Percentiles rank a stretch among this genome's conserved stretches.
Conservation (phyloP, 1,140 invertebrate genomes). For the Radopholus similis region DNA sequence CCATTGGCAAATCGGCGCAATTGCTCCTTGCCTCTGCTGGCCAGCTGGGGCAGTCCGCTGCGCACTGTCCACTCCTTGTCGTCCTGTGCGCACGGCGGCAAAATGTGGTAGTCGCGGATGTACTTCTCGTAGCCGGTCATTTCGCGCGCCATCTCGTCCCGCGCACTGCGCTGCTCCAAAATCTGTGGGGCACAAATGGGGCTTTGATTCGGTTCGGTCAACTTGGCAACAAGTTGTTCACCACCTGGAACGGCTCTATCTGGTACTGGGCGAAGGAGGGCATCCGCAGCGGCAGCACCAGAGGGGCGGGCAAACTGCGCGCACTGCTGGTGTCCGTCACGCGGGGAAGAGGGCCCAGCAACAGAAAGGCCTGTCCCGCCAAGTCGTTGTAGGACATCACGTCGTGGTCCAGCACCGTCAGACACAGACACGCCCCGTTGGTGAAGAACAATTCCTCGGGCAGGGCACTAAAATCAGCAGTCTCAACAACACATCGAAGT, state of each 20-base stretch:
- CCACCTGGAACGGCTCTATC: constrained; percentile 28
- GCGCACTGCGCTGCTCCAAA: constrained; percentile 25
- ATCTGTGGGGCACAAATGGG: constrained; percentile 22
- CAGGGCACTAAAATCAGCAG: constrained; percentile 24
- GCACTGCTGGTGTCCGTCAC: constrained; percentile 6
- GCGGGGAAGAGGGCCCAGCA: constrained; percentile 24
- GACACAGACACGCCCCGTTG: constrained; percentile 29
- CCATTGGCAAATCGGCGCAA: too few species aligned
- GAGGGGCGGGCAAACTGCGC: constrained; percentile 16
- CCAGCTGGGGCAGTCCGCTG: too few species aligned
- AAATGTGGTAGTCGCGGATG: constrained; percentile 26
- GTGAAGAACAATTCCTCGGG: constrained; percentile 36
- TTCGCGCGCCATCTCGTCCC: constrained; percentile 28
- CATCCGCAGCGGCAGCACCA: constrained; percentile 17
- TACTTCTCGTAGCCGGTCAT: constrained; percentile 34
- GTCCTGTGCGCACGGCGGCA: constrained; percentile 26
- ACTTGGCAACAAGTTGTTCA: too few species aligned
- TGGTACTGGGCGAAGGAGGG: constrained; percentile 23
- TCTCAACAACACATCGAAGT: too few species aligned
- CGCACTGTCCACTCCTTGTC: too few species aligned
- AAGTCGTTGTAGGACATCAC: constrained; percentile 38
- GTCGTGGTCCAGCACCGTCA: constrained; percentile 39
- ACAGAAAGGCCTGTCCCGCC: constrained; percentile 36
- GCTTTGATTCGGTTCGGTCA: not conserved
- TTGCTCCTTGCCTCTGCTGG: too few species aligned